These are phyloP conservation scores for Pogonophryne albipinna DNA, from an alignment of 2,797 vertebrate genomes.

Conservation along the genomic window DNA sequence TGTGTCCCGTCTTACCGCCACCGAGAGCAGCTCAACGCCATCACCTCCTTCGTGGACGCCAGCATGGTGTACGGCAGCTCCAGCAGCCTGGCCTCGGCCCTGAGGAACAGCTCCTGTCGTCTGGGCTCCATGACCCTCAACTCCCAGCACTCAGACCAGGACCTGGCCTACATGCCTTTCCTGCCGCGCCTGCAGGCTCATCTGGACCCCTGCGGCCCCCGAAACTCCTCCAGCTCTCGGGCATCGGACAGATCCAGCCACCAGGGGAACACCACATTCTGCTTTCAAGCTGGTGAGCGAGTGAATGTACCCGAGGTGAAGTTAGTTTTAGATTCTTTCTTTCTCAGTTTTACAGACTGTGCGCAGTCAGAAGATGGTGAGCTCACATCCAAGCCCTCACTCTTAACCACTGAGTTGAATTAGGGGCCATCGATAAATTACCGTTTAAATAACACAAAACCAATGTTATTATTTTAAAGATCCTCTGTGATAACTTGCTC, in stretches of 20 bases:
- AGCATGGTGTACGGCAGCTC: conserved; percentile 89
- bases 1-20: conserved; percentile 75
- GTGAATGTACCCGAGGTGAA: too few relatives aligned
- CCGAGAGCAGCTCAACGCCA: conserved; percentile 88
- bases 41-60: conserved; percentile 87
- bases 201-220: conserved; percentile 84
- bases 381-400: too few relatives aligned
- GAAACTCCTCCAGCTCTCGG: conserved; percentile 51
- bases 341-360: too few relatives aligned
- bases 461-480: too few relatives aligned
- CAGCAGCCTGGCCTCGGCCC: conserved; percentile 61
- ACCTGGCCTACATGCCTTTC: conserved; percentile 83
- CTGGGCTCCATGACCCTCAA: conserved; percentile 82
- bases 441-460: too few relatives aligned
- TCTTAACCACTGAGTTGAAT: too few relatives aligned
- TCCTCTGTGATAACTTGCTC: too few relatives aligned
- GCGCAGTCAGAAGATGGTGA: too few relatives aligned
- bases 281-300: conserved; percentile 85
- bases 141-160: conserved; percentile 76
- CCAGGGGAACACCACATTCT: conserved; percentile 78
- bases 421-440: too few relatives aligned
- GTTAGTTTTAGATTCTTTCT: too few relatives aligned
- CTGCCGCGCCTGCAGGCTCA: conserved; percentile 76
- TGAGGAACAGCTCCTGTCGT: conserved; percentile 80
- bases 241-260: conserved; percentile 17